Base-by-base conservation (phyloP, 2,888 invertebrate species). In the Listrodromus nycthemerus region DNA sequence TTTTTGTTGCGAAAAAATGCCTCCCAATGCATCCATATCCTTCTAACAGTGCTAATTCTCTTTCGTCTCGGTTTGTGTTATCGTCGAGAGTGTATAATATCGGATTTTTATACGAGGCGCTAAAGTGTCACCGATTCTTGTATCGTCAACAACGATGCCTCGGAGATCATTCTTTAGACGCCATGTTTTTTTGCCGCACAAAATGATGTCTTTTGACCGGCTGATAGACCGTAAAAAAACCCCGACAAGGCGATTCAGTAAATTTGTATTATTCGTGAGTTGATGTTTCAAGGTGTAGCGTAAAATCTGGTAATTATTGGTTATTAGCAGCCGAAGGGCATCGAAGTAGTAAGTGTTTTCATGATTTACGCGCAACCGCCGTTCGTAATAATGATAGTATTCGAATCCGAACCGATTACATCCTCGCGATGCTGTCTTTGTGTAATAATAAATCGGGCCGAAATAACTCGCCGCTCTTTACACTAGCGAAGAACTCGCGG, bases 401-500 rank as follows among this genome's bases (percentile, higher is more conserved):
- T 55, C 10, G 24, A 7, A 19, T 13, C 10, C 4, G 13, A 13
- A 13, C 24, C 24, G 55, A 24, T 21, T 55, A 13, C 13, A 55
- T 4, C 21, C 10, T 24, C 21, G 24, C 4, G 10, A 0, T 1
- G 6, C 2, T 21, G 3, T 52, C 21, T 24, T 10, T 13, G 10
- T 21, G 5, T 13, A 45, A 24, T 1, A 19, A 37, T 10, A 19
- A 37, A 66, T 30, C 7, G 10, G 16, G 27, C n/a, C 27, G 30
- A 73, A 71, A 58, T 37, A 63, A 66, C 50, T 66, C 58, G 45
- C 21, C 24, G 21, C 58, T 30, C 61, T 19, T 50, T 30, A 41
- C 67, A 27, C 24, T 27, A n/a, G 21, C 27, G 55, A 81, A 71
- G 76, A 76, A 81, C 76, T 58, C 5, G n/a, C 71, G 33, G 48